Base-by-base conservation (phyloP, 1,140 invertebrate species). In the Steinernema khuongi region DNA sequence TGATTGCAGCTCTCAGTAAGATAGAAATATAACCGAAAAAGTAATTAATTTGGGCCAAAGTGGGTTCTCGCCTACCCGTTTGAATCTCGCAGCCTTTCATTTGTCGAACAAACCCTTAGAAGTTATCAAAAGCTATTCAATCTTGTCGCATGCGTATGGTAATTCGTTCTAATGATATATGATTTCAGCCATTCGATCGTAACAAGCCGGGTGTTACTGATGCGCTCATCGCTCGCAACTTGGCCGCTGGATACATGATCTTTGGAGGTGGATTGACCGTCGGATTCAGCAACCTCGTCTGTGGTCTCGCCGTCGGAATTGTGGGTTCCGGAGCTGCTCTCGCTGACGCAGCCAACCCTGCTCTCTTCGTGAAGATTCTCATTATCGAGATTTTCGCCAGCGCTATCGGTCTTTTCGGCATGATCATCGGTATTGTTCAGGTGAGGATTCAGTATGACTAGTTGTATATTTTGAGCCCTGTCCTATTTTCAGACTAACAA, bases 311-410 rank as follows among this genome's bases (percentile, higher is more conserved):
- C 81, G 94, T 97, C 29, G 95, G 95, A 18, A 91, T 96, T 81
- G 94, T 97, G 66, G 94, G 90, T n/a, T 96, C 94, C 33, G 94
- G 94, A 77, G 94, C 95, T 71, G 95, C 95, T 26, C 88, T 97
- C 1, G 91, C 95, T 70, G 95, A 97, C 89, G 95, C 95, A 71
- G 94, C 94, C 18, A 96, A 97, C 87, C 90, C 93, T 17, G 90
- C 91, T 0, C 89, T 97, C 1, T 97, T 97, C 85, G 94, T 97
- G 17, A 96, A 96, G 87, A 94, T 97, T 86, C 89, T 97, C 2
- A 96, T 97, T 85, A 91, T 97, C 44, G 95, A 97, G 88, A 97
- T 97, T 86, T 97, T 97, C 87, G 95, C 93, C 28, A 94, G 92
- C 85, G 95, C 94, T 80, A 97, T 97, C 87, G 95, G 95, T 85